phyloP scores from a whole-genome alignment of 2,113 vertebrate species.

The Oenanthe oenanthe region DNA sequence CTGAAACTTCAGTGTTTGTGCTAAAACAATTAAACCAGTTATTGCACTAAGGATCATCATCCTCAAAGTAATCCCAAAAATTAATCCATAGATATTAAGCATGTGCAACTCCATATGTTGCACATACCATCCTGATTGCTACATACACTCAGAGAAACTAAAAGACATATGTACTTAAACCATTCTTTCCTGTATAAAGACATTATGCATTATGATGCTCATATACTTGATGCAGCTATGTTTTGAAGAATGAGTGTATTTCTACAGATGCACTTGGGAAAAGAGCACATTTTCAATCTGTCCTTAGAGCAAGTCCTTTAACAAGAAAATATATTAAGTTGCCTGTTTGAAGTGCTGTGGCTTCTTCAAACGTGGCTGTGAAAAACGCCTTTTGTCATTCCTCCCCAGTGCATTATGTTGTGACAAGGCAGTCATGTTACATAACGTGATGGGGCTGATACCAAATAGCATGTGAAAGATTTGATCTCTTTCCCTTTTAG shows the following conservation, averaged over 20 bases:
- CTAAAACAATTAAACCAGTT: background rate
- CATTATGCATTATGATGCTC: background rate
- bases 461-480: constrained; percentile 45
- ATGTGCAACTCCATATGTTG: background rate
- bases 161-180: background rate
- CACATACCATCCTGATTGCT: background rate
- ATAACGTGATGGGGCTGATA: constrained; percentile 38
- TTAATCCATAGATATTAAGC: background rate
- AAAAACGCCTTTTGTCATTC: constrained; percentile 58
- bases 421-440: constrained; percentile 49
- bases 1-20: background rate
- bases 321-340: constrained; percentile 12
- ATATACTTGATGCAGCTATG: rapidly evolving
- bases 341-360: constrained; percentile 3
- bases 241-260: background rate
- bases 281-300: background rate
- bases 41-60: background rate
- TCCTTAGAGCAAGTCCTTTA: background rate
- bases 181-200: background rate
- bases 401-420: constrained; percentile 35
- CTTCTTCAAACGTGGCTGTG: constrained; percentile 27
- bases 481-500: constrained; percentile 9
- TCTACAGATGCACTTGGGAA: background rate
- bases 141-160: background rate
- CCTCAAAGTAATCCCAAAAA: background rate